phyloP scores from a whole-genome alignment of 2,113 vertebrate genomes.

The Plestiodon gilberti region DNA sequence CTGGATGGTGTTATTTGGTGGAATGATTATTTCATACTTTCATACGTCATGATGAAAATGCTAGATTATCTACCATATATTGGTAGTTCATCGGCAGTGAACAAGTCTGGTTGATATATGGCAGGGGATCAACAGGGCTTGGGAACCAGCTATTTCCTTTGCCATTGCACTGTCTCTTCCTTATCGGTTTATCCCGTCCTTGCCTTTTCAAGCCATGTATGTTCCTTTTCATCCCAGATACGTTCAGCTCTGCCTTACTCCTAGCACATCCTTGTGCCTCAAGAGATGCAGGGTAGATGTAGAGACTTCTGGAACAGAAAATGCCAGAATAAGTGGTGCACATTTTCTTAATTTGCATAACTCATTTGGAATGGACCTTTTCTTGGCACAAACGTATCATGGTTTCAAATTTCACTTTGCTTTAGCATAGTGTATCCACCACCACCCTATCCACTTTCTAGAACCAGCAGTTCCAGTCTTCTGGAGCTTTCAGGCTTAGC shows the following conservation, averaged over 20 bases:
- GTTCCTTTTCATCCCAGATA: not conserved
- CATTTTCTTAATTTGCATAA: not conserved
- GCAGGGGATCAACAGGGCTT: not conserved
- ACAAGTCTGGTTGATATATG: not conserved
- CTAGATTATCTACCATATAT: not conserved
- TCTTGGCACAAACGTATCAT: not conserved
- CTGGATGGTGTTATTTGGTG: conserved; percentile 15
- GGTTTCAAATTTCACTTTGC: not conserved
- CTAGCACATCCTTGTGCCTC: not conserved
- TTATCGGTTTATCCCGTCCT: too few relatives aligned
- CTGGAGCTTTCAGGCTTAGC: too few relatives aligned
- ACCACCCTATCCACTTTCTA: not conserved
- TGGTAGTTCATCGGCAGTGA: too few relatives aligned
- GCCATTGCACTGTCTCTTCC: not conserved
- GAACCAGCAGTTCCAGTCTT: not conserved
- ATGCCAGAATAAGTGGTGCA: not conserved
- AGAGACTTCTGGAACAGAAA: not conserved
- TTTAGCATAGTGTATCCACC: not conserved
- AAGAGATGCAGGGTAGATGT: not conserved
- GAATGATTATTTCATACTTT: not conserved
- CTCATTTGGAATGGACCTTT: not conserved
- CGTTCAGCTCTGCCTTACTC: not conserved
- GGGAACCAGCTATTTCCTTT: not conserved
- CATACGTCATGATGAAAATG: conserved; percentile 7
- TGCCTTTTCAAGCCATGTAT: not conserved